These are phyloP conservation scores for Noturus placidus DNA, from an alignment of 2,113 vertebrate species.

Conservation along the genomic window DNA sequence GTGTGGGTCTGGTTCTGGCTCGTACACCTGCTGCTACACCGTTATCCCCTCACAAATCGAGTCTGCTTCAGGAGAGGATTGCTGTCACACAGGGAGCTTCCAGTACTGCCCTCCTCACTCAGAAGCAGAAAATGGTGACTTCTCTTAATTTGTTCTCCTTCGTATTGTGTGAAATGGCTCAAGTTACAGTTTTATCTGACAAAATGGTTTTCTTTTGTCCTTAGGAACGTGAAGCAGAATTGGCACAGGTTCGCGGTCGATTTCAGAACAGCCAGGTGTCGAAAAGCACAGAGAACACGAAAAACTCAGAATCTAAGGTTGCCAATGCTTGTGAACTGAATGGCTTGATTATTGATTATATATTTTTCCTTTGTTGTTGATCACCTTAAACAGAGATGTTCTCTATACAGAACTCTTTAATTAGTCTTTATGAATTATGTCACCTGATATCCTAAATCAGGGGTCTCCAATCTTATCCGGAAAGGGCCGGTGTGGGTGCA, in stretches of 20 bases:
- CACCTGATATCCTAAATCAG: neutral
- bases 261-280: slow-evolving; percentile 84
- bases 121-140: slow-evolving; percentile 85
- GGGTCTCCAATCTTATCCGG: no score
- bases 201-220: neutral
- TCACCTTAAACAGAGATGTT: neutral
- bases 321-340: neutral
- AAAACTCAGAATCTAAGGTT: slow-evolving; percentile 65
- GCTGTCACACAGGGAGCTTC: slow-evolving; percentile 76
- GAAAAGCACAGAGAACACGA: slow-evolving; percentile 63
- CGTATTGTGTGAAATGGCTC: neutral
- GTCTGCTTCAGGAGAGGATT: slow-evolving; percentile 82
- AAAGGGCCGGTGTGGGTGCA: no score
- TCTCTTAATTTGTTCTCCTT: neutral
- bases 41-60: slow-evolving; percentile 79
- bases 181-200: neutral
- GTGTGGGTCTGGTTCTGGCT: slow-evolving; percentile 45
- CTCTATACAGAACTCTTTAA: neutral
- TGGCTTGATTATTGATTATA: neutral
- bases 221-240: slow-evolving; percentile 89
- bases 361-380: no score
- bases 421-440: neutral
- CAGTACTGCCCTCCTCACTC: slow-evolving; percentile 76
- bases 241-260: slow-evolving; percentile 82
- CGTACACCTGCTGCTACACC: slow-evolving; percentile 62